Base-by-base conservation (phyloP, 2,797 vertebrate species). In the Bradypus variegatus region DNA sequence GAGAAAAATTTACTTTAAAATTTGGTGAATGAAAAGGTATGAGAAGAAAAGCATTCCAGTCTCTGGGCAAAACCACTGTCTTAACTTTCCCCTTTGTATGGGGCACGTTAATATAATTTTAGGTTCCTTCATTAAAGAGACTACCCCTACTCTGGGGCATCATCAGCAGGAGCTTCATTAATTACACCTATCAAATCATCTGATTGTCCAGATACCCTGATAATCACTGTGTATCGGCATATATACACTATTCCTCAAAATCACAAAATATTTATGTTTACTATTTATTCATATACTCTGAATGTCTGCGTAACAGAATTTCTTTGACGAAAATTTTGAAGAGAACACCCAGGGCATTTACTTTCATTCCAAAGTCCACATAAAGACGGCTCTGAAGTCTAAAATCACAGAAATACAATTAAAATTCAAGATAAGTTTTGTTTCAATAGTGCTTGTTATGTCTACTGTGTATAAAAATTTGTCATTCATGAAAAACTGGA, bases 1-100 rank as follows among this genome's bases (percentile, higher is more conserved):
- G 95, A 97, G 93, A 95, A 94, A 80, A 93, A 95, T 96, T 94
- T 73, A 83, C 70, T 94, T 96, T 85, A 96, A 95, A 92, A 94
- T 91, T 62, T 92, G 8, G 81, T 96, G 82, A 95, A 89, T 27
- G 16, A 95, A 95, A 96, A 96, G 94, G 96, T 93, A 95, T 65
- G 29, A 36, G 12, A 13, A 96, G 95, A 94, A 92, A 94, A 92
- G 62, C 62, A 94, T n/a, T 16, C 38, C 31, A 75, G 38, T 25
- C 50, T 87, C 38, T 90, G 64, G 55, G 86, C 70, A 72, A 69
- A 75, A 86, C 55, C 27, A 88, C 86, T 23, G 77, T 79, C 72
- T 86, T 86, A 31, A 91, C 65, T 1, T 31, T 91, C 41, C 0
- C 11, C 90, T 6, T 76, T 83, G 0, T 2, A 55, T 1, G 1